These are phyloP conservation scores for Neoniphon sammara DNA, from an alignment of 2,797 vertebrate genomes.

Conservation along the genomic window DNA sequence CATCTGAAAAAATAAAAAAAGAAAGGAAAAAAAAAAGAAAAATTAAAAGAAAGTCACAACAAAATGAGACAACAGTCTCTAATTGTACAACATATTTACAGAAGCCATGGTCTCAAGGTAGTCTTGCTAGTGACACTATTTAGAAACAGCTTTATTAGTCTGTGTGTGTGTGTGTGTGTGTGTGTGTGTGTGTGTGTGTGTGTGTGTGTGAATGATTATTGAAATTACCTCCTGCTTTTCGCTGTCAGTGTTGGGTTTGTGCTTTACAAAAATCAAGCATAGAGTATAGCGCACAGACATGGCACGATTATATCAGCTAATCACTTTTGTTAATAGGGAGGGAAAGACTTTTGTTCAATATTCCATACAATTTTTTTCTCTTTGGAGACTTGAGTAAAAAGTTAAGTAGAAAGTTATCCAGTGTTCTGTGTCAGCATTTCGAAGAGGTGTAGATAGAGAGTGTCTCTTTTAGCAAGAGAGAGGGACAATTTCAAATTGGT, in stretches of 20 bases:
- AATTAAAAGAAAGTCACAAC: too few relatives aligned
- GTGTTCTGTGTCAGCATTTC: conserved; percentile 14
- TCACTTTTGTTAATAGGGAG: too few relatives aligned
- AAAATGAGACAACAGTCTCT: conserved; percentile 65
- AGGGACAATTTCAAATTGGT: background rate
- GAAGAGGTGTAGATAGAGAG: background rate
- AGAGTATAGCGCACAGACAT: conserved; percentile 24
- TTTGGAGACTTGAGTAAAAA: conserved; percentile 44
- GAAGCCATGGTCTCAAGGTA: conserved; percentile 49
- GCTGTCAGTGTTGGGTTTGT: conserved; percentile 55
- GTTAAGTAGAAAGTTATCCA: conserved; percentile 7
- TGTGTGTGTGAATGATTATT: conserved; percentile 39
- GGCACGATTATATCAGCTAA: conserved; percentile 22
- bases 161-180: conserved; percentile 7
- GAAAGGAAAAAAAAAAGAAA: too few relatives aligned
- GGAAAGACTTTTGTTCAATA: conserved; percentile 15
- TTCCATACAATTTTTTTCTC: conserved; percentile 20
- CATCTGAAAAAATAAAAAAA: too few relatives aligned
- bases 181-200: conserved; percentile 32
- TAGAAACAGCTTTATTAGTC: conserved; percentile 52
- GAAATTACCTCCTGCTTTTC: conserved; percentile 40
- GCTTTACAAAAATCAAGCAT: conserved; percentile 58
- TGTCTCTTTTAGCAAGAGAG: background rate
- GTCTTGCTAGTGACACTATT: conserved; percentile 29
- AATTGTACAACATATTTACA: conserved; percentile 81